Percentiles rank a stretch among this genome's conserved stretches.
Conservation (phyloP, 2,888 invertebrate genomes). For the Onchidella celtica region DNA sequence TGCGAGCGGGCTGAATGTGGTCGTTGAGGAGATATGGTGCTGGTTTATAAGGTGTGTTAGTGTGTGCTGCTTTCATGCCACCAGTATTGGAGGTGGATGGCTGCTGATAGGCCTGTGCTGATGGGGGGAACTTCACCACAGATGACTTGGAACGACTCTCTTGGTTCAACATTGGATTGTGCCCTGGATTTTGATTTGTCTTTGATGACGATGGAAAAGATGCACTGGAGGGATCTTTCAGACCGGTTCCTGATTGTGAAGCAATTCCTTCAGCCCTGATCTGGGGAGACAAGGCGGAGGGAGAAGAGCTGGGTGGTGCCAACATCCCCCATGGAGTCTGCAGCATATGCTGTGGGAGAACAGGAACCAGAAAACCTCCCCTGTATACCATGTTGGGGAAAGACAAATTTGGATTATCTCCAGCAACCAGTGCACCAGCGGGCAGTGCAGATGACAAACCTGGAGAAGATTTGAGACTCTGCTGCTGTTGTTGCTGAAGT, state of each 20-base stretch:
- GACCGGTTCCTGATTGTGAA: neutral
- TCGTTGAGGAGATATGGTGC: constrained; percentile 40
- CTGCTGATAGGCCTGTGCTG: constrained; percentile 8
- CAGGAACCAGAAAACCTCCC: constrained; percentile 38
- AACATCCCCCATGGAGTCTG: constrained; percentile 38
- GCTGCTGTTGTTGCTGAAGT: constrained; percentile 33
- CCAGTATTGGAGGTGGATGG: constrained; percentile 4
- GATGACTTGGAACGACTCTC: constrained; percentile 23
- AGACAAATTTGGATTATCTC: constrained; percentile 20
- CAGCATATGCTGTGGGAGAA: constrained; percentile 26
- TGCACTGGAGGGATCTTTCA: neutral
- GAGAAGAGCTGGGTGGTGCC: constrained; percentile 10
- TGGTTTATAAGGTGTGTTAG: constrained; percentile 33
- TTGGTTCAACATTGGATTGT: neutral
- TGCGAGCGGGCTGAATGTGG: constrained; percentile 34
- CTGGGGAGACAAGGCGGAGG: constrained; percentile 15
- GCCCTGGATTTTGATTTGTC: constrained; percentile 27
- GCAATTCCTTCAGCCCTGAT: neutral
- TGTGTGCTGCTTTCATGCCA: constrained; percentile 30
- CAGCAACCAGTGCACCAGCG: neutral
- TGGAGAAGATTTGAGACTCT: constrained; percentile 17
- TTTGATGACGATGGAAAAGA: constrained; percentile 11
- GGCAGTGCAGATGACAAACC: neutral
- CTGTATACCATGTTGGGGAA: constrained; percentile 35
- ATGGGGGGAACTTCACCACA: neutral